Conservation (phyloP, 2,888 invertebrate genomes). For the Ceratothoa steindachneri region DNA sequence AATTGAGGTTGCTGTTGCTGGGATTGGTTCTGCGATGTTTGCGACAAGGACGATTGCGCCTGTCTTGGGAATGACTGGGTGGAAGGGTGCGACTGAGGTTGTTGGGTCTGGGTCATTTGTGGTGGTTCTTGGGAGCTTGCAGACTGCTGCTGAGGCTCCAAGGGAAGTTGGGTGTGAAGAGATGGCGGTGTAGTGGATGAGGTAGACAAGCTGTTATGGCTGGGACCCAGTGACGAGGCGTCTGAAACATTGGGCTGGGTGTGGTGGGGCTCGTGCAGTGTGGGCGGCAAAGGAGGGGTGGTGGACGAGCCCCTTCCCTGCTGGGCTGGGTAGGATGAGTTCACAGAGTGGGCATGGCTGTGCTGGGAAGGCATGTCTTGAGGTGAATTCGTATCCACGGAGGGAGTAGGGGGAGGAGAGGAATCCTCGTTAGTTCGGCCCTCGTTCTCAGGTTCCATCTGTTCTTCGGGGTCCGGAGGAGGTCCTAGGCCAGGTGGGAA, state of each 20-base stretch:
- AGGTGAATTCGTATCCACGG: background rate
- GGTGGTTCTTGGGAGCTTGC: background rate
- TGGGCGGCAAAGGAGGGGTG: background rate
- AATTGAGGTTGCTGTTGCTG: background rate
- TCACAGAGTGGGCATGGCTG: background rate
- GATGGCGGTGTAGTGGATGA: background rate
- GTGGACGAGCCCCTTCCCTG: background rate
- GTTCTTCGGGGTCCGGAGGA: background rate
- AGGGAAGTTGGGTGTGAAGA: background rate
- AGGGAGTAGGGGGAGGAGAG: background rate
- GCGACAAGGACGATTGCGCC: background rate
- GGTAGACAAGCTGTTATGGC: conserved; percentile 11
- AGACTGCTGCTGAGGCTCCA: background rate
- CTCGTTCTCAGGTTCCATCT: background rate
- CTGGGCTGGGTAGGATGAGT: background rate
- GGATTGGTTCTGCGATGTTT: conserved; percentile 7
- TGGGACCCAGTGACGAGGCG: background rate
- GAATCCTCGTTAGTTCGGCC: background rate
- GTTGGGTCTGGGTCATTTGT: background rate
- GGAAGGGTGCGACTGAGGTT: background rate
- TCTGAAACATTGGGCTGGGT: conserved; percentile 1
- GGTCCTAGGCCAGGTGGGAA: background rate
- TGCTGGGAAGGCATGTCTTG: background rate
- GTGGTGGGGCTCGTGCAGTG: background rate
- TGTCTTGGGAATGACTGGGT: conserved; percentile 5